Evolutionary conservation across 2,113 vertebrate species (phyloP).

Genomic region (Merops nubicus): DNA sequence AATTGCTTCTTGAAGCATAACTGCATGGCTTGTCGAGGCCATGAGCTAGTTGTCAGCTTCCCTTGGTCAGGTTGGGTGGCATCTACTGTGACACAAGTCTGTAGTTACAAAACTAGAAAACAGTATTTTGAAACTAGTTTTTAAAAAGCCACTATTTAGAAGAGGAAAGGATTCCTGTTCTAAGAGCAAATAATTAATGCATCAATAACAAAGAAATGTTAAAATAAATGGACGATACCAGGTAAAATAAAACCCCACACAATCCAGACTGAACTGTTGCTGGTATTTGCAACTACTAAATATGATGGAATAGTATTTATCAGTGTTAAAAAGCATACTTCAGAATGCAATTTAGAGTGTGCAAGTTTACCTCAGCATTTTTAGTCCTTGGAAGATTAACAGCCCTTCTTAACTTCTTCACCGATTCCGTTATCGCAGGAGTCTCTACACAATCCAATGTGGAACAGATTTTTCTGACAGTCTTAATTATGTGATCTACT

Average conservation of each 20-base stretch:
- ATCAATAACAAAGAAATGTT: background rate
- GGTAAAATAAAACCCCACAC: background rate
- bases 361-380: slow-evolving; percentile 83
- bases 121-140: background rate
- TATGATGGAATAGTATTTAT: background rate
- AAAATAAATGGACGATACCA: background rate
- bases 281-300: background rate
- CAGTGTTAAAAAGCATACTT: background rate
- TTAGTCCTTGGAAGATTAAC: slow-evolving; percentile 87
- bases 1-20: background rate
- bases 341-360: background rate
- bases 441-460: slow-evolving; percentile 92
- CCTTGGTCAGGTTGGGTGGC: background rate
- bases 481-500: slow-evolving; percentile 88
- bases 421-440: slow-evolving; percentile 82
- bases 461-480: slow-evolving; percentile 90
- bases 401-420: slow-evolving; percentile 88
- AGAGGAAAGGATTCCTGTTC: background rate
- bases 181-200: background rate
- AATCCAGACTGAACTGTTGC: background rate
- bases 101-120: background rate
- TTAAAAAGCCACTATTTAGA: background rate
- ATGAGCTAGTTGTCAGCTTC: background rate
- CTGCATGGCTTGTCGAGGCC: background rate
- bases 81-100: background rate